Evolutionary conservation across 2,888 invertebrate species (phyloP).

Genomic region (Marasmarcha lunaedactyla): DNA sequence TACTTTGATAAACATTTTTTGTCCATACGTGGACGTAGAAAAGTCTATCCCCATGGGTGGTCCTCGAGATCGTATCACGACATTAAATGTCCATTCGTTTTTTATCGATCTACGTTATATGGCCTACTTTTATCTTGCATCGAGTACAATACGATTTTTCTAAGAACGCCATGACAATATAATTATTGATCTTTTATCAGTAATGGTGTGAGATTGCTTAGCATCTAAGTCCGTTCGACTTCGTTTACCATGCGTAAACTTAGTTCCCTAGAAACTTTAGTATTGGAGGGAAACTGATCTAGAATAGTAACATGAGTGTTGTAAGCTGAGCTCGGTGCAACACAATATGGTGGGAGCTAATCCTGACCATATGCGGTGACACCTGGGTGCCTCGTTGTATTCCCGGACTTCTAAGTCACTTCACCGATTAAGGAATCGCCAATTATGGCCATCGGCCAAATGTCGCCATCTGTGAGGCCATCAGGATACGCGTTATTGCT

Average conservation of each 20-base stretch:
- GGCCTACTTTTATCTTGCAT: neutral
- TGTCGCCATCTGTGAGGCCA: constrained; percentile 23
- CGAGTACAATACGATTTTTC: too few relatives aligned
- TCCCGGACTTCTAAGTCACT: constrained; percentile 62
- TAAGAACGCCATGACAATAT: too few relatives aligned
- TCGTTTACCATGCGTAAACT: neutral
- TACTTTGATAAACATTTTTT: constrained; percentile 25
- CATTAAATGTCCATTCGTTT: neutral
- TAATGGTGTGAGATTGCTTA: too few relatives aligned
- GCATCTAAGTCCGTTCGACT: too few relatives aligned
- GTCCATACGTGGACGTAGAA: constrained; percentile 29
- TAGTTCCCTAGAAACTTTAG: constrained; percentile 30
- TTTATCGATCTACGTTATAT: neutral
- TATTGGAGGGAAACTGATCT: constrained; percentile 19
- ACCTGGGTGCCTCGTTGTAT: constrained; percentile 21
- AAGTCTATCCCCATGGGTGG: constrained; percentile 36
- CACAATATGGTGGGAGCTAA: constrained; percentile 44
- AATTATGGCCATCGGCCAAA: constrained; percentile 48
- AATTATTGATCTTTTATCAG: too few relatives aligned
- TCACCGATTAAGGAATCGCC: constrained; percentile 54
- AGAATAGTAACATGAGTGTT: neutral
- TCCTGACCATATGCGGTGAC: constrained; percentile 45
- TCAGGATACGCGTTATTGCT: neutral
- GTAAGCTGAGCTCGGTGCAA: constrained; percentile 22
- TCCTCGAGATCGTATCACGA: constrained; percentile 40